Base-by-base conservation (phyloP, 2,797 vertebrate genomes). In the Brotula barbata region DNA sequence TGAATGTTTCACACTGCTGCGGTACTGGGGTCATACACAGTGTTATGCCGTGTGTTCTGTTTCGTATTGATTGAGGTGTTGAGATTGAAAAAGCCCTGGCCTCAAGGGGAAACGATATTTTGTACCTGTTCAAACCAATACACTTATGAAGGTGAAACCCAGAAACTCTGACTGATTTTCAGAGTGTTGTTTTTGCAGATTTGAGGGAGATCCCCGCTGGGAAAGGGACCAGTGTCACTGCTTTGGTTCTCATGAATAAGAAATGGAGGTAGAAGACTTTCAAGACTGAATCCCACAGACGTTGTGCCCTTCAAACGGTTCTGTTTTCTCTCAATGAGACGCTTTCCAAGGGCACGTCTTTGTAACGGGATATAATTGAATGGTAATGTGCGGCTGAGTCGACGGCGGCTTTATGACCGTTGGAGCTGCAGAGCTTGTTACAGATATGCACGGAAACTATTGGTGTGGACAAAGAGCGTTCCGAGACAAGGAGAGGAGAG, bases 401-500 rank as follows among this genome's bases (percentile, higher is more conserved):
- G 70, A 79, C 80, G 62, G 58, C 51, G 75, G 68, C 64, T 52
- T 62, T 15, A 22, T 58, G 60, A 68, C 55, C 60, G 70, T 80
- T 55, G 80, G 46, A 82, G 75, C 70, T 64, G 33, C 57, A 40
- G 55, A 65, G 79, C 51, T 79, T 77, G 70, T 78, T 73, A 80
- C 52, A 66, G 59, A 75, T 68, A 73, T 70, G 64, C 65, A 71
- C 28, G 37, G 60, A 7, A 59, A 45, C 44, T 66, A 59, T 58
- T 77, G 55, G 71, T 63, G 82, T 61, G 67, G 75, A 84, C 75
- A 80, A 76, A 73, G 53, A 60, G 55, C 83, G 70, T 74, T 46
- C 36, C 13, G 47, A 59, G 69, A 40, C n/a, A 15, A 20, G 49
- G 17, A 48, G 49, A 58, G 39, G 37, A 36, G 70, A 51, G 19